Evolutionary conservation across 2,797 vertebrate species (phyloP).

Genomic region (Neostethus bicornis): DNA sequence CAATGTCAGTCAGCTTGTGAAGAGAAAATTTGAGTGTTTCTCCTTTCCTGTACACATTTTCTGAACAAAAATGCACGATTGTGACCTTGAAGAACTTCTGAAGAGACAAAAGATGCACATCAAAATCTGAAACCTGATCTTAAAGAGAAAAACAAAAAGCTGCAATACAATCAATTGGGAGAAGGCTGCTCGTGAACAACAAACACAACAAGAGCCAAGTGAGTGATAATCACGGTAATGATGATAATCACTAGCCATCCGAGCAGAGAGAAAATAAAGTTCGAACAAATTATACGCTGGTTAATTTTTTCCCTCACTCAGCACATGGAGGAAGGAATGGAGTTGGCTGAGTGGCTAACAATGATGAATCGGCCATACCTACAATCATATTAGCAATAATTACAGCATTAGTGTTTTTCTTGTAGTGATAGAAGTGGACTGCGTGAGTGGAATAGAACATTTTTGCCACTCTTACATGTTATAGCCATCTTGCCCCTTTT

Average conservation of each 20-base stretch:
- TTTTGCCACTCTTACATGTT: constrained; percentile 30
- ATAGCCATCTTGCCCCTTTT: constrained; percentile 44
- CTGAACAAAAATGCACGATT: constrained; percentile 24
- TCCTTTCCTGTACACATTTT: constrained; percentile 7
- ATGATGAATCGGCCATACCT: constrained; percentile 62
- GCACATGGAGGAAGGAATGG: constrained; percentile 31
- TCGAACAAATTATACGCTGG: constrained; percentile 61
- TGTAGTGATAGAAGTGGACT: constrained; percentile 33
- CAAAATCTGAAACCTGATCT: constrained; percentile 19
- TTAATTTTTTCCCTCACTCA: constrained; percentile 37
- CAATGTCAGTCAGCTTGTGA: constrained; percentile 58
- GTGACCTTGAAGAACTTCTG: constrained; percentile 9
- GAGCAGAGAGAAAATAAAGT: constrained; percentile 64
- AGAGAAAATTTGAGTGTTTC: constrained; percentile 21
- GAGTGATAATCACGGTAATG: constrained; percentile 67
- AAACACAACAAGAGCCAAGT: constrained; percentile 52
- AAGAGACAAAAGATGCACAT: constrained; percentile 29
- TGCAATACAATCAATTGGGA: constrained; percentile 27
- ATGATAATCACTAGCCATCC: constrained; percentile 61
- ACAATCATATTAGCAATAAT: constrained; percentile 68
- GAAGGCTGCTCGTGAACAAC: constrained; percentile 21
- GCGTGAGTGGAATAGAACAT: constrained; percentile 34
- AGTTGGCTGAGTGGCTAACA: constrained; percentile 58
- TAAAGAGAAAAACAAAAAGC: background rate
- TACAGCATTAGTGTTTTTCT: constrained; percentile 45